Conservation (phyloP, 1,140 invertebrate species). For the Solen grandis region DNA sequence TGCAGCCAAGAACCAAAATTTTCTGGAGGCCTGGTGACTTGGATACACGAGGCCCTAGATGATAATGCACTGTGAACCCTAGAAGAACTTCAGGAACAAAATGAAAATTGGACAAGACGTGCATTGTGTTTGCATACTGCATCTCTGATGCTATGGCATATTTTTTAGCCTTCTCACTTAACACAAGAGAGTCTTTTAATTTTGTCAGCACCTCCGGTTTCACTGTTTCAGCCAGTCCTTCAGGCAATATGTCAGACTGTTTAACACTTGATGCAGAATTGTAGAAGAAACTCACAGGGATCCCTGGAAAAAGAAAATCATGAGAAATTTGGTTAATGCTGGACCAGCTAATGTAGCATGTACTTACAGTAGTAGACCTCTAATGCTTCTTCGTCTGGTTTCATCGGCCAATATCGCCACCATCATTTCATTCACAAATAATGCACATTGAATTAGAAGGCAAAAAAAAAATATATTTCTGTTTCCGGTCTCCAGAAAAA, state of each 20-base stretch:
- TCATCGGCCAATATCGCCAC: too few species aligned
- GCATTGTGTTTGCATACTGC: not conserved
- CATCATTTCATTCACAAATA: too few species aligned
- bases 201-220: too few species aligned
- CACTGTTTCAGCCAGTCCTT: too few species aligned
- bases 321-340: too few species aligned
- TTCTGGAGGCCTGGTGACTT: not conserved
- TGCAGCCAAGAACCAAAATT: not conserved
- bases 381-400: too few species aligned
- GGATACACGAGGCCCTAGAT: not conserved
- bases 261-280: conserved; percentile 2
- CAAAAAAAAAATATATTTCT: too few species aligned
- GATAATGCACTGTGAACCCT: not conserved
- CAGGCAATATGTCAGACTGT: conserved; percentile 7
- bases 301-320: conserved; percentile 21
- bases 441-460: too few species aligned
- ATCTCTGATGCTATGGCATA: conserved; percentile 27
- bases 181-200: not conserved
- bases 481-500: too few species aligned
- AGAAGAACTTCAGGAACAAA: not conserved
- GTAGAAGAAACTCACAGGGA: not conserved
- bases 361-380: too few species aligned
- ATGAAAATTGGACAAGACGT: not conserved
- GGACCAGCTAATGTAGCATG: too few species aligned
- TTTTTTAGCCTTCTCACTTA: conserved; percentile 31